Conservation (phyloP, 1,140 invertebrate species). For the Cyphomyrmex costatus region DNA sequence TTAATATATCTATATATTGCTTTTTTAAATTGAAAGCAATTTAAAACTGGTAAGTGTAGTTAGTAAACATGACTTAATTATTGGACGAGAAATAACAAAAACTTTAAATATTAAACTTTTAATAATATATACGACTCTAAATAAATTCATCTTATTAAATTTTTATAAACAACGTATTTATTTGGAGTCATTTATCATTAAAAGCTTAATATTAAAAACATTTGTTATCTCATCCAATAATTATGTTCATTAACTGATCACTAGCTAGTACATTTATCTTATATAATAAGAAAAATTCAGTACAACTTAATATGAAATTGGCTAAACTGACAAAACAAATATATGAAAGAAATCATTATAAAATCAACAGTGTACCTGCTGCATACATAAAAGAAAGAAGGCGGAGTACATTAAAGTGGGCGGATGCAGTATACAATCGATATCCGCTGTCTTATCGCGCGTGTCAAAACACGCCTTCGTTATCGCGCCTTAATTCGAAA, state of each 20-base stretch:
- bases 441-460: slow-evolving; percentile 44
- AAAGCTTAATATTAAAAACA: no score
- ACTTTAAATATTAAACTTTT: no score
- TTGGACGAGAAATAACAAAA: no score
- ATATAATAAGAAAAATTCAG: background rate
- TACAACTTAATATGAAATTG: background rate
- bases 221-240: no score
- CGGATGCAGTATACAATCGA: slow-evolving; percentile 22
- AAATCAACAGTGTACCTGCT: background rate
- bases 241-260: no score
- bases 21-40: background rate
- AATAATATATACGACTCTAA: no score
- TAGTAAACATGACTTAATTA: no score
- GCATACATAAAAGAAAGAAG: background rate
- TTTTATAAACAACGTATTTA: no score
- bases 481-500: slow-evolving; percentile 49
- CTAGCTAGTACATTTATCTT: no score
- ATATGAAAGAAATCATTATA: slow-evolving; percentile 9
- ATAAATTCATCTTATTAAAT: no score
- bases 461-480: slow-evolving; percentile 50
- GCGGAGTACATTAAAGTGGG: slow-evolving; percentile 12
- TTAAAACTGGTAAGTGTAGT: no score
- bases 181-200: no score
- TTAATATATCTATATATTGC: background rate
- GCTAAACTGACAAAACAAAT: background rate